Conservation (phyloP, 30 jellyfish, hydroid and myxozoan species). For the Aurelia sp. region DNA sequence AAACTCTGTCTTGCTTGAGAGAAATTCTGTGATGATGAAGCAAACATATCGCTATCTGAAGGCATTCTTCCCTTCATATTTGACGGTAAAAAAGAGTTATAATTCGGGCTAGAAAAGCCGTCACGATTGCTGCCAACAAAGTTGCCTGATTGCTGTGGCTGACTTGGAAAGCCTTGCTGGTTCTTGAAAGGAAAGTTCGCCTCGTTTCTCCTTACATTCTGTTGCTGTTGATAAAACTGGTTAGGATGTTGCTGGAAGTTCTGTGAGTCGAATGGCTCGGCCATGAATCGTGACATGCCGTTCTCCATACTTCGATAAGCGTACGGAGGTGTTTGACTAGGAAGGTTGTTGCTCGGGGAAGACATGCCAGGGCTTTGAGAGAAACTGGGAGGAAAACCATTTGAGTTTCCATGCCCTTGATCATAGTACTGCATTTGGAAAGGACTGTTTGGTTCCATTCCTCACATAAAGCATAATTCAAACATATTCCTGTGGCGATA, state of each 20-base stretch:
- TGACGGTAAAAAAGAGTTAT: slow-evolving; percentile 56
- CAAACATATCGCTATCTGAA: slow-evolving; percentile 51
- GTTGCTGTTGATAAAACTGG: slow-evolving; percentile 66
- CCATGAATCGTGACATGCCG: slow-evolving; percentile 81
- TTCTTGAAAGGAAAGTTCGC: slow-evolving; percentile 57
- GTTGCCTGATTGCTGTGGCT: slow-evolving; percentile 27
- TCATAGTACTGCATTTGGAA: slow-evolving; percentile 79
- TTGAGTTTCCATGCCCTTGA: slow-evolving; percentile 74
- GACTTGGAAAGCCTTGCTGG: slow-evolving; percentile 61
- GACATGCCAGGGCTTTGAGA: slow-evolving; percentile 80
- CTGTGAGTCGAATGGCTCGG: slow-evolving; percentile 69
- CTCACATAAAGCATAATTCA: slow-evolving; percentile 50
- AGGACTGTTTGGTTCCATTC: slow-evolving; percentile 87
- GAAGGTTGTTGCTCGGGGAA: slow-evolving; percentile 68
- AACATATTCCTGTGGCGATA: slow-evolving; percentile 22
- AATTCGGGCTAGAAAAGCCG: slow-evolving; percentile 50
- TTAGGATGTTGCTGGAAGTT: slow-evolving; percentile 66
- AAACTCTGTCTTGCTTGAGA: slow-evolving; percentile 63
- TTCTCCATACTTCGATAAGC: slow-evolving; percentile 77
- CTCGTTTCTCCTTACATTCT: slow-evolving; percentile 58
- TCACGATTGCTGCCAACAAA: slow-evolving; percentile 59
- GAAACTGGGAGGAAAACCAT: slow-evolving; percentile 76
- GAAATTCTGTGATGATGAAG: slow-evolving; percentile 58
- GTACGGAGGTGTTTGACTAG: slow-evolving; percentile 73
- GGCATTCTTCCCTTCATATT: slow-evolving; percentile 69